Base-by-base conservation (phyloP, 2,113 vertebrate species). In the Spea bombifrons region DNA sequence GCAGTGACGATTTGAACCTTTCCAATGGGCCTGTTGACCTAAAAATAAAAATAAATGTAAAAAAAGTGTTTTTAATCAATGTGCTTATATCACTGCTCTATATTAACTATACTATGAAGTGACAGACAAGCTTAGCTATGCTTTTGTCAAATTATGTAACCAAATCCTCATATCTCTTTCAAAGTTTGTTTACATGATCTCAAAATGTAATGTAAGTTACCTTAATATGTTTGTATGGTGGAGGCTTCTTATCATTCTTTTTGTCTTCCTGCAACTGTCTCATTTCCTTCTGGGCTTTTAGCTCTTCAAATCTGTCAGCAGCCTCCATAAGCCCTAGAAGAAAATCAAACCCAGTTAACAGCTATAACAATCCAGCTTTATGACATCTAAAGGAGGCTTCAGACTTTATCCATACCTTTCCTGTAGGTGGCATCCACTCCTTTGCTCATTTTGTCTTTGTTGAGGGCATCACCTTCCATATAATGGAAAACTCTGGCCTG, bases 401-500 rank as follows among this genome's bases (percentile, higher is more conserved):
- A 13, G 12, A 5, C 8, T 3, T 64, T 2, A 10, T 90, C 52
- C 55, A 50, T 82, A 99, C 97, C 97, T 95, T 97, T 98, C 87
- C 93, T 99, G 75, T 98, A 99, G 53, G 93, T 93, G 53, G 94
- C 94, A 82, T 99, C 97, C 0, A 99, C 96, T 0, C 97, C 96
- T 84, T 98, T 98, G 49, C 96, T 94, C 94, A 98, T 98, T 85
- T 97, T 98, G 76, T 98, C 97, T 81, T 95, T 98, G 91, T 94
- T 98, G 93, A 94, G 97, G 82, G 96, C 95, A 64, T 99, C 97
- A 9, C 97, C 97, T 65, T 99, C 97, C 97, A 99, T 98, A 79
- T 99, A 99, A 3, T 96, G 97, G 80, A 99, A 99, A 66, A 98
- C 97, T 44, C 97, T 90, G 53, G 97, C 97, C 89, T 99, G 97